phyloP scores from a whole-genome alignment of 2,797 vertebrate species.

The Microctenopoma steveboyesi region DNA sequence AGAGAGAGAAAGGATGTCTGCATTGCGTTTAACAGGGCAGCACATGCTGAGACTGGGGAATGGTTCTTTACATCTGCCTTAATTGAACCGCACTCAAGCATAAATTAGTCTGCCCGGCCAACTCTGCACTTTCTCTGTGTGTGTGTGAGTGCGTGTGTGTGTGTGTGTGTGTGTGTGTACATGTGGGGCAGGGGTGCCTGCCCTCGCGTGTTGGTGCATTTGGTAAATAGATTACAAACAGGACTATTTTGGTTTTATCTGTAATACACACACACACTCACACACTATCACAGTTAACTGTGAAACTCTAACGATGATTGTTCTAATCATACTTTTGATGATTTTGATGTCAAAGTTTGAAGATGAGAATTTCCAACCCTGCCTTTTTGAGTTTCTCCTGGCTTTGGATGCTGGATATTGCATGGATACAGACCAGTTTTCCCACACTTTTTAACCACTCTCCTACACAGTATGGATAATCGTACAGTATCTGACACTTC shows the following conservation, averaged over 20 bases:
- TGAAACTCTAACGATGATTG: not conserved
- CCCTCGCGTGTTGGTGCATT: conserved; percentile 25
- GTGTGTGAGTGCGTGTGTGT: not conserved
- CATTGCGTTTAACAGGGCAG: conserved; percentile 56
- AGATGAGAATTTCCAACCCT: not conserved
- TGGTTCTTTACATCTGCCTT: conserved; percentile 66
- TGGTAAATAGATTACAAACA: conserved; percentile 36
- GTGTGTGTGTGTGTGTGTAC: conserved; percentile 12
- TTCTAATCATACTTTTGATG: not conserved
- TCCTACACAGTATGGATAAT: not conserved
- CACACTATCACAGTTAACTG: not conserved
- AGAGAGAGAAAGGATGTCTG: conserved; percentile 33
- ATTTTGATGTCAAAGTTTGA: not conserved
- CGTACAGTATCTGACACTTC: not conserved
- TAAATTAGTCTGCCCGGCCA: conserved; percentile 68
- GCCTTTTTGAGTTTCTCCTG: not conserved
- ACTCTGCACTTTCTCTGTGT: conserved; percentile 60
- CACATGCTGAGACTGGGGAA: conserved; percentile 56
- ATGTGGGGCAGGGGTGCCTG: conserved; percentile 16
- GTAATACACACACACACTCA: not conserved
- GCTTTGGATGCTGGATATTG: not conserved
- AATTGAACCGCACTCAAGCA: conserved; percentile 74
- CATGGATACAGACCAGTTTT: not conserved
- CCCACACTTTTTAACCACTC: not conserved
- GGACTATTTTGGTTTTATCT: conserved; percentile 14